Percentiles rank a stretch among this genome's conserved stretches.
Conservation (phyloP, 1,140 invertebrate species). For the Drosophila eugracilis region DNA sequence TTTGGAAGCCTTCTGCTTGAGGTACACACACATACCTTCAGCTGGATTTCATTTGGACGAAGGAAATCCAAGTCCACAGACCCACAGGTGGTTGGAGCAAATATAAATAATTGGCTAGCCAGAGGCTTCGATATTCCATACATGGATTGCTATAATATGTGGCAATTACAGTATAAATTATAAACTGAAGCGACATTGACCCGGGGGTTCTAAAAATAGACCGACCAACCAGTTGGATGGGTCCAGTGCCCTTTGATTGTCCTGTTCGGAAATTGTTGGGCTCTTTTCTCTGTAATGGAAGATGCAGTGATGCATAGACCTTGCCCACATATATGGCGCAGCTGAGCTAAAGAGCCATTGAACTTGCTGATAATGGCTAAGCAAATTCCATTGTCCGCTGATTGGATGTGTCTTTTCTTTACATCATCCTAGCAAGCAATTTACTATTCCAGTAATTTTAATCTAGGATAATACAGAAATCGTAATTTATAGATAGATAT, state of each 20-base stretch:
- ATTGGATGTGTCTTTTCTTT: slow-evolving; percentile 7
- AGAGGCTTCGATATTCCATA: slow-evolving; percentile 10
- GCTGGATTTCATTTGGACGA: slow-evolving; percentile 10
- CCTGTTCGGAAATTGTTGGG: slow-evolving; percentile 21
- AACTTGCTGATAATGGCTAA: slow-evolving; percentile 56
- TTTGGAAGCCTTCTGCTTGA: neutral
- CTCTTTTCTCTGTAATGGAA: neutral
- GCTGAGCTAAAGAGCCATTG: slow-evolving; percentile 40
- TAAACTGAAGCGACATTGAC: slow-evolving; percentile 52
- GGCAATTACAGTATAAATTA: slow-evolving; percentile 74
- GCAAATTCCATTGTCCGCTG: slow-evolving; percentile 45
- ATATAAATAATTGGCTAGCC: slow-evolving; percentile 3
- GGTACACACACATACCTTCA: neutral
- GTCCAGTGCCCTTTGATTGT: slow-evolving; percentile 33
- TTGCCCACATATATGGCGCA: slow-evolving; percentile 24
- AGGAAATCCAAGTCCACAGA: neutral
- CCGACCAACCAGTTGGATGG: slow-evolving; percentile 26
- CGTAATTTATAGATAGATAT: neutral
- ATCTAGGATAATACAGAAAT: neutral
- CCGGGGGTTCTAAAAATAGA: slow-evolving; percentile 33
- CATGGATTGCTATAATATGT: slow-evolving; percentile 44
- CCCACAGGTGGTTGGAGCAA: slow-evolving; percentile 10
- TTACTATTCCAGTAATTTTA: neutral
- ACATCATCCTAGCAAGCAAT: neutral
- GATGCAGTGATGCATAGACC: slow-evolving; percentile 24